Percentiles rank a stretch among this genome's conserved stretches.
These are phyloP conservation scores for Caenorhabditis sp. DNA, from an alignment of 2,888 invertebrate genomes.

Conservation along the genomic window DNA sequence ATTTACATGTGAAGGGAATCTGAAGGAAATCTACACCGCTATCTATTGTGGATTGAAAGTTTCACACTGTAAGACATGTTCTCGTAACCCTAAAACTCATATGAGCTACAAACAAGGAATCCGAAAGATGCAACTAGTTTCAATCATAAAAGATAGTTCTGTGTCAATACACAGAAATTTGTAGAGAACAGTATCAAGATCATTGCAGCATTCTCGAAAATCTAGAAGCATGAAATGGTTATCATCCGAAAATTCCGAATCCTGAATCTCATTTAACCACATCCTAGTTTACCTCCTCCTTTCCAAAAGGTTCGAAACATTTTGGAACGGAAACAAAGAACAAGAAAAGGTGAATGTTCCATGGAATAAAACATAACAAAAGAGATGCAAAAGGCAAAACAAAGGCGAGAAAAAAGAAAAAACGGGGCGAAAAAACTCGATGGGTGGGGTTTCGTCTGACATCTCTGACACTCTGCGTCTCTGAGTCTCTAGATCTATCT, in stretches of 20 bases:
- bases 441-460: slow-evolving; percentile 56
- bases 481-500: slow-evolving; percentile 41
- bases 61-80: no score
- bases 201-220: no score
- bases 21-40: no score
- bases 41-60: no score
- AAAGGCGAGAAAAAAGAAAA: slow-evolving; percentile 54
- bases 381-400: slow-evolving; percentile 42
- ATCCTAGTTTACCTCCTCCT: not conserved
- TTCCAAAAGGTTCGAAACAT: slow-evolving; percentile 1
- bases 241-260: not conserved
- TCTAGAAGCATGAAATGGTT: not conserved
- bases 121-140: no score
- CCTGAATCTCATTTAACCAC: not conserved
- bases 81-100: no score
- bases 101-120: no score
- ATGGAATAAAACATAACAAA: slow-evolving; percentile 36
- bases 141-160: no score
- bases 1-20: no score
- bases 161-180: no score
- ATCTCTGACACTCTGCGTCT: slow-evolving; percentile 57
- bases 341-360: slow-evolving; percentile 20
- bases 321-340: slow-evolving; percentile 30
- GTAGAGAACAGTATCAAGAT: no score
- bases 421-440: slow-evolving; percentile 54